Evolutionary conservation across 2,888 invertebrate species (phyloP).

Genomic region (Escarpia spicata): DNA sequence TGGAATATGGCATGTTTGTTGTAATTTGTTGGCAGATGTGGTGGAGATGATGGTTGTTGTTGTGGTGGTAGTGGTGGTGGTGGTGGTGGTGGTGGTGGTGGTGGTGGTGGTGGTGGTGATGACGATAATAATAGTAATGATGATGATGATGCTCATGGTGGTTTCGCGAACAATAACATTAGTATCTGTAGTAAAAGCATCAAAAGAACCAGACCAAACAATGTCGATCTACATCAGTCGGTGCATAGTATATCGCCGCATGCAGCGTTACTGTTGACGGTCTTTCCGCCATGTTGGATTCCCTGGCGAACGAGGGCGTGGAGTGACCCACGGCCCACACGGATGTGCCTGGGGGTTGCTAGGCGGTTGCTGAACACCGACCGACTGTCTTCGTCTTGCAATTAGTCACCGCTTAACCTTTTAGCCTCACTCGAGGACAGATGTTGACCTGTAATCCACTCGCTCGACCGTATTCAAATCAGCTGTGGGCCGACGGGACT

Average conservation of each 20-base stretch:
- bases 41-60: no score
- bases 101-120: no score
- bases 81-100: no score
- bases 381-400: background rate
- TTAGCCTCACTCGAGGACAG: background rate
- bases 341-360: background rate
- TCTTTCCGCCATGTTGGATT: no score
- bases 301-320: no score
- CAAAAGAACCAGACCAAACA: background rate
- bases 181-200: background rate
- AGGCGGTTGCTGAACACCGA: background rate
- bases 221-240: background rate
- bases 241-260: background rate
- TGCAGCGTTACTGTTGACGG: no score
- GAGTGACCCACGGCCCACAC: background rate
- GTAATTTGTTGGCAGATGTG: no score
- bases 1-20: background rate
- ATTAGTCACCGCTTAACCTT: constrained; percentile 5
- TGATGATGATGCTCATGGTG: no score
- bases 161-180: background rate
- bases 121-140: no score
- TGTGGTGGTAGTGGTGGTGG: no score
- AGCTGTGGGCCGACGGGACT: background rate
- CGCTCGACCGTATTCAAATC: background rate
- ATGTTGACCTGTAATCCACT: background rate